Base-by-base conservation (phyloP, 2,888 invertebrate genomes). In the Tricholauxania praeusta region DNA sequence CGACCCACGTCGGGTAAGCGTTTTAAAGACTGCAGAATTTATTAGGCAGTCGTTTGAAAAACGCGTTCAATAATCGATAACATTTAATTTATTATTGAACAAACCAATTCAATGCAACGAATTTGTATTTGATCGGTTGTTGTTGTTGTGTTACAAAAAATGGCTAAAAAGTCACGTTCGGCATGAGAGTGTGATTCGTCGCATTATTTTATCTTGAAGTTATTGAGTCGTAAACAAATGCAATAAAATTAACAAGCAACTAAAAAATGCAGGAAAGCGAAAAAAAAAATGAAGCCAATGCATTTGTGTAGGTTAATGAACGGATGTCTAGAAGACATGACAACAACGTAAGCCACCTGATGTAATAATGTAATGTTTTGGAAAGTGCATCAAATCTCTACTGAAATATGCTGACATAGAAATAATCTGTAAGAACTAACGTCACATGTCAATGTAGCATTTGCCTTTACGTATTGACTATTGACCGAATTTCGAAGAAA, bases 141-240 rank as follows among this genome's bases (percentile, higher is more conserved):
- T 52, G 28, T n/a, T 60, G 22, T 49, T 47, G 72, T 59, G 66
- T 22, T 62, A 55, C 62, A 39, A 15, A 62, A 51, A 28, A 14
- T 19, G 32, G 12, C 28, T 59, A 48, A 14, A 39, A 48, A 59
- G 60, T n/a, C 19, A 17, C 32, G 39, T 69, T 49, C 49, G 60
- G 48, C 28, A 64, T 15, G 69, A 32, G 53, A 57, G 67, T 68
- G 63, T 60, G 66, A 67, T 72, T 53, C 63, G 63, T 49, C 62
- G 67, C 60, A 71, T 60, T 66, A 72, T 49, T 73, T 71, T 63
- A 73, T 75, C 69, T 69, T 63, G 69, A 69, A 65, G 73, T 62
- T 72, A 75, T 72, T 70, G 69, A 73, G 69, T 72, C 75, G 72
- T 73, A 75, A 75, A 75, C 73, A 65, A 48, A 65, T 17, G 59